phyloP scores from a whole-genome alignment of 2,797 vertebrate species.

The Hyperoplus immaculatus region DNA sequence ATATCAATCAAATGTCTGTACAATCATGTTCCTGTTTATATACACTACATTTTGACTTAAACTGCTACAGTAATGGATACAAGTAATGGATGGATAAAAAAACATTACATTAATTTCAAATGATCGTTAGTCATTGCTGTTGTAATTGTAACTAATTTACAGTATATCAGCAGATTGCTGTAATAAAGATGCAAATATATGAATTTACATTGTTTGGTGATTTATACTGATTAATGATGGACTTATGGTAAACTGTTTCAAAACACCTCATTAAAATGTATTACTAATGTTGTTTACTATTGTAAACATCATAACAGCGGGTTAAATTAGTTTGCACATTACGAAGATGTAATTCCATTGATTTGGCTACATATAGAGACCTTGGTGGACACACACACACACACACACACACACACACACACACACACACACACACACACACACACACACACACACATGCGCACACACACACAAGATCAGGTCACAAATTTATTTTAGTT shows the following conservation, averaged over 20 bases:
- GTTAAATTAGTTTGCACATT: background rate
- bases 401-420: constrained; percentile 1
- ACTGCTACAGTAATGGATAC: background rate
- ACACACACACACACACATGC: background rate
- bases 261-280: constrained; percentile 28
- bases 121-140: constrained; percentile 22
- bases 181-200: constrained; percentile 9
- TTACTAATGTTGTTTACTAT: constrained; percentile 34
- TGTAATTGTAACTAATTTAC: constrained; percentile 7
- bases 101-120: constrained; percentile 8
- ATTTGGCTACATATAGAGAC: constrained; percentile 10
- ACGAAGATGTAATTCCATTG: constrained; percentile 15
- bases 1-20: background rate
- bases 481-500: constrained; percentile 33
- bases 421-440: constrained; percentile 13
- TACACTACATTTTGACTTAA: background rate
- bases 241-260: background rate
- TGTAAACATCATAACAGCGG: background rate
- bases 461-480: background rate
- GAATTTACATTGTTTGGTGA: constrained; percentile 22
- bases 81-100: background rate
- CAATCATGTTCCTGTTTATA: background rate
- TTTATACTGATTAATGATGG: constrained; percentile 28
- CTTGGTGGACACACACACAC: background rate
- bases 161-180: background rate